A percentile compares a stretch with the other conserved stretches of the same genome.
Evolutionary conservation across 2,113 vertebrate genomes (phyloP).

Genomic region (Balaenoptera acutorostrata): DNA sequence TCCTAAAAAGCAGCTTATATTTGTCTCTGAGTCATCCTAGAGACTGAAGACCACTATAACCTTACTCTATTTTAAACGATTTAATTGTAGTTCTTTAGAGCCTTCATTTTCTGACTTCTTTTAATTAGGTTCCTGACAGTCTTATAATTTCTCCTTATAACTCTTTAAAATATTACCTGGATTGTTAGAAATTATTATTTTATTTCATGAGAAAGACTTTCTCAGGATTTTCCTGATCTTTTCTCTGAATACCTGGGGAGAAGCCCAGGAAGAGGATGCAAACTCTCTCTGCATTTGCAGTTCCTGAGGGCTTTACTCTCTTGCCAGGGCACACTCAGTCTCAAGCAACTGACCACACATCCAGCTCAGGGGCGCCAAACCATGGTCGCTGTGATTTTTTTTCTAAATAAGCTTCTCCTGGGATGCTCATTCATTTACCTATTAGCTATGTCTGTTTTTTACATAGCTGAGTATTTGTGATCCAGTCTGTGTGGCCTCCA

Average conservation of each 20-base stretch:
- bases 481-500: not conserved
- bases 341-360: not conserved
- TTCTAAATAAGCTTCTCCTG: not conserved
- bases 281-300: not conserved
- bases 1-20: not conserved
- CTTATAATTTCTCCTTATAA: not conserved
- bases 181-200: not conserved
- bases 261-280: not conserved
- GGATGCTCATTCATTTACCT: not conserved
- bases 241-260: not conserved
- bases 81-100: not conserved
- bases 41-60: not conserved
- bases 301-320: not conserved
- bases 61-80: not conserved
- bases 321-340: not conserved
- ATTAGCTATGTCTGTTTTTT: not conserved
- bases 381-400: not conserved
- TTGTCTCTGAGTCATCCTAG: not conserved
- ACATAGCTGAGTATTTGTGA: not conserved
- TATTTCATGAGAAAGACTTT: not conserved
- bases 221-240: not conserved
- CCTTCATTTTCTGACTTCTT: not conserved
- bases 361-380: not conserved
- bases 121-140: not conserved
- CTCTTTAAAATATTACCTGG: not conserved